Evolutionary conservation across 2,888 invertebrate species (phyloP).

Genomic region (Dasysyrphus albostriatus): DNA sequence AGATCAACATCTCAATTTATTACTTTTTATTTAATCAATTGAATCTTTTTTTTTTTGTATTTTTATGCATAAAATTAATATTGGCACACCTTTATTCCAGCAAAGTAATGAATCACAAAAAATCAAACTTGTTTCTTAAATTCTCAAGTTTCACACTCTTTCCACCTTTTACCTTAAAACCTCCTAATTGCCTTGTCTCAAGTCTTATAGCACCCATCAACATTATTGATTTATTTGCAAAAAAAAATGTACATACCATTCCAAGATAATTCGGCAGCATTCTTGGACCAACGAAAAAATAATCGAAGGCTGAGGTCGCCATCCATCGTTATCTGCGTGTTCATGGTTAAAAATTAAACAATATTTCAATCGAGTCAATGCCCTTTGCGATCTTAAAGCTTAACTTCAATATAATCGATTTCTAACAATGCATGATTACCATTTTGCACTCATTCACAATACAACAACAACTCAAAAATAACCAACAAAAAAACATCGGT

Average conservation of each 20-base stretch:
- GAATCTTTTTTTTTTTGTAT: no score
- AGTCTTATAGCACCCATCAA: conserved; percentile 19
- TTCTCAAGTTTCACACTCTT: conserved; percentile 12
- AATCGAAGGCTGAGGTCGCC: conserved; percentile 26
- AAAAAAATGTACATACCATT: conserved; percentile 10
- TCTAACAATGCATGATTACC: conserved; percentile 42
- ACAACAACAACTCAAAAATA: background rate
- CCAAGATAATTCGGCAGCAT: conserved; percentile 12
- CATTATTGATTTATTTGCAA: conserved; percentile 27
- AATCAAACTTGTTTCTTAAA: conserved; percentile 14
- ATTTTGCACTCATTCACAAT: background rate
- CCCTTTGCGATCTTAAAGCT: conserved; percentile 40
- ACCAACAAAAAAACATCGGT: conserved; percentile 10
- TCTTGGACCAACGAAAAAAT: conserved; percentile 17
- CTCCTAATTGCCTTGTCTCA: conserved; percentile 32
- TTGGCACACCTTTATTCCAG: background rate
- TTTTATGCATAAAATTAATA: background rate
- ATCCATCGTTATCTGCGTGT: conserved; percentile 24
- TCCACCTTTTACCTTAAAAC: conserved; percentile 35
- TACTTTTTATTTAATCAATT: no score
- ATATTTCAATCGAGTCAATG: conserved; percentile 48
- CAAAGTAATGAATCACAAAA: background rate
- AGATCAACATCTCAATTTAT: no score
- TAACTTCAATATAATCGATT: conserved; percentile 26
- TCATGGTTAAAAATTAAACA: conserved; percentile 25